Evolutionary conservation across 2,113 vertebrate species (phyloP).

Genomic region (Erpornis zantholeuca): DNA sequence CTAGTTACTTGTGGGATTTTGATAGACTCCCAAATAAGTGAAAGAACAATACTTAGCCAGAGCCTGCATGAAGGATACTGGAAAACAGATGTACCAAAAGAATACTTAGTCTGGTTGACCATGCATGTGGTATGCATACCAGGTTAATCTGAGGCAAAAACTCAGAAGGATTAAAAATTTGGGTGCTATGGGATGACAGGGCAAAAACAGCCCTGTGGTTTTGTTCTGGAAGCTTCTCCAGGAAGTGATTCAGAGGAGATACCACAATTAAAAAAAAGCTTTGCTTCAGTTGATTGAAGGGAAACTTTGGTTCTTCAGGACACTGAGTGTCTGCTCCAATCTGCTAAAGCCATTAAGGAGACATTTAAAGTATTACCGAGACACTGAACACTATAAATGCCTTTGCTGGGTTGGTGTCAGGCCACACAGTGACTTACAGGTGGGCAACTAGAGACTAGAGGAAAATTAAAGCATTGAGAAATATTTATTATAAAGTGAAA

Average conservation of each 20-base stretch:
- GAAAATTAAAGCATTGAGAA: neutral
- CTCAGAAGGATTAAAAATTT: neutral
- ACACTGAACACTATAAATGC: neutral
- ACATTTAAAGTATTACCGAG: neutral
- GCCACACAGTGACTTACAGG: neutral
- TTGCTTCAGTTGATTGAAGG: neutral
- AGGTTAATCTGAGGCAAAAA: neutral
- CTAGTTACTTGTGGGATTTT: neutral
- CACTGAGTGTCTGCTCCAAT: neutral
- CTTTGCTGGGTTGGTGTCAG: neutral
- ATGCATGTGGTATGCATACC: fast-evolving
- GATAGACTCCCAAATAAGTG: neutral
- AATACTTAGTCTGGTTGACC: neutral
- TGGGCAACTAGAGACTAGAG: neutral
- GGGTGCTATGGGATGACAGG: fast-evolving
- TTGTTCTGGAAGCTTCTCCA: neutral
- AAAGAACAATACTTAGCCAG: neutral
- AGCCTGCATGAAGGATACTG: neutral
- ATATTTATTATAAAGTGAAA: neutral
- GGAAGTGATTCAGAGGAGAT: neutral
- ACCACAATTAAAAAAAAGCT: neutral
- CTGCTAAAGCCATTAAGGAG: neutral
- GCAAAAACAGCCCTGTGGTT: neutral
- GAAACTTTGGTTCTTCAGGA: neutral
- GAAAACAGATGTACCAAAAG: neutral